Percentiles rank a stretch among this genome's conserved stretches.
phyloP scores from a whole-genome alignment of 2,888 invertebrate species.

The Pammene aurita region DNA sequence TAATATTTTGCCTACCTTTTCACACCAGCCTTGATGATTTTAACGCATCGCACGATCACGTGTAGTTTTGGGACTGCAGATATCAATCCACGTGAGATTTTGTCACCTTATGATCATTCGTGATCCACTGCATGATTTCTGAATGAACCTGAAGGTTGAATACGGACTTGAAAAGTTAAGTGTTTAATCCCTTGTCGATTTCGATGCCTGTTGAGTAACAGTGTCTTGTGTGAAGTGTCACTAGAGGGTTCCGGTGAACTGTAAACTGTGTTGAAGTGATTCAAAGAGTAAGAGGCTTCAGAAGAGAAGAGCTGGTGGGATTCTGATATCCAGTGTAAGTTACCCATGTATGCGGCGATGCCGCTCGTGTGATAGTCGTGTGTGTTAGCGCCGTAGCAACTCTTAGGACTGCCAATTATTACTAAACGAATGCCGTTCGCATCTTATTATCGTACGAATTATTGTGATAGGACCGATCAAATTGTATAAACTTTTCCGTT shows the following conservation, averaged over 20 bases:
- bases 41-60: no score
- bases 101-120: no score
- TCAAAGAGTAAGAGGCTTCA: constrained; percentile 1
- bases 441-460: constrained; percentile 73
- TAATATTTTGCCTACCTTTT: no score
- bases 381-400: constrained; percentile 55
- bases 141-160: neutral
- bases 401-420: constrained; percentile 77
- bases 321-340: constrained; percentile 5
- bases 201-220: neutral
- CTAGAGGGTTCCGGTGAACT: no score
- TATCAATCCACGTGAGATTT: no score
- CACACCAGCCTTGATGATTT: no score
- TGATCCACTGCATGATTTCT: neutral
- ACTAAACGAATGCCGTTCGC: constrained; percentile 68
- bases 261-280: neutral
- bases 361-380: constrained; percentile 41
- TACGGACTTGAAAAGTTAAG: neutral
- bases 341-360: neutral
- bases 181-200: no score
- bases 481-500: constrained; percentile 63
- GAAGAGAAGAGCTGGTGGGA: neutral
- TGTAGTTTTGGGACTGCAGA: no score
- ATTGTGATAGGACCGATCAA: constrained; percentile 73
- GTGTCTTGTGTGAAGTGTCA: neutral